These are phyloP conservation scores for Borostomias antarcticus DNA, from an alignment of 2,797 vertebrate species.

Conservation along the genomic window DNA sequence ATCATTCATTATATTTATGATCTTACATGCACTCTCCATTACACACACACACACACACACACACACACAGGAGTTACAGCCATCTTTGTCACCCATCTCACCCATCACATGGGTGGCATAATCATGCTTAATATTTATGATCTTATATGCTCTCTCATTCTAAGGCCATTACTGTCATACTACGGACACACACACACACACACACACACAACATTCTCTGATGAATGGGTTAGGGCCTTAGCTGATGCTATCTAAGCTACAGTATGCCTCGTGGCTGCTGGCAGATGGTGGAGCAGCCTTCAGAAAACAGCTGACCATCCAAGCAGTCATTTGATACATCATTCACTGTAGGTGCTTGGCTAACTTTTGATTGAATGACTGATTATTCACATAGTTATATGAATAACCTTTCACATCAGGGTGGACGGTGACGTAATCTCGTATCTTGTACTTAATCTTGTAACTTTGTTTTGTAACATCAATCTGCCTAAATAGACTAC, in stretches of 20 bases:
- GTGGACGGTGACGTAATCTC: too few species aligned
- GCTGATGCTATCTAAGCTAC: conserved; percentile 38
- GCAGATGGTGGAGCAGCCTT: conserved; percentile 59
- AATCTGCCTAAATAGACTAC: too few species aligned
- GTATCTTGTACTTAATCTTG: too few species aligned
- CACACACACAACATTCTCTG: conserved; percentile 38
- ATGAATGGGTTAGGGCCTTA: conserved; percentile 50
- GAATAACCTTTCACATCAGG: too few species aligned
- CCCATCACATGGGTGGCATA: too few species aligned
- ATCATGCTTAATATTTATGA: too few species aligned
- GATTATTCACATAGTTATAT: neutral
- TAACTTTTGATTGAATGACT: neutral
- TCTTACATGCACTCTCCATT: conserved; percentile 30
- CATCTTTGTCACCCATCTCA: too few species aligned
- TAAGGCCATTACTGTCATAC: too few species aligned
- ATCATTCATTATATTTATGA: conserved; percentile 41
- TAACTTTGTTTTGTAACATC: too few species aligned
- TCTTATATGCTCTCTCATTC: too few species aligned
- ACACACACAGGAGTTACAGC: too few species aligned
- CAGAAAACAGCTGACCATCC: conserved; percentile 45
- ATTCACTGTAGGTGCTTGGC: neutral
- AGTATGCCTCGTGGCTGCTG: conserved; percentile 53
- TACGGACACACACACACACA: conserved; percentile 22
- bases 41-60: conserved; percentile 39
- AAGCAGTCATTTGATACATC: neutral